Evolutionary conservation across 1,140 invertebrate genomes (phyloP).

Genomic region (Megathymus violae): DNA sequence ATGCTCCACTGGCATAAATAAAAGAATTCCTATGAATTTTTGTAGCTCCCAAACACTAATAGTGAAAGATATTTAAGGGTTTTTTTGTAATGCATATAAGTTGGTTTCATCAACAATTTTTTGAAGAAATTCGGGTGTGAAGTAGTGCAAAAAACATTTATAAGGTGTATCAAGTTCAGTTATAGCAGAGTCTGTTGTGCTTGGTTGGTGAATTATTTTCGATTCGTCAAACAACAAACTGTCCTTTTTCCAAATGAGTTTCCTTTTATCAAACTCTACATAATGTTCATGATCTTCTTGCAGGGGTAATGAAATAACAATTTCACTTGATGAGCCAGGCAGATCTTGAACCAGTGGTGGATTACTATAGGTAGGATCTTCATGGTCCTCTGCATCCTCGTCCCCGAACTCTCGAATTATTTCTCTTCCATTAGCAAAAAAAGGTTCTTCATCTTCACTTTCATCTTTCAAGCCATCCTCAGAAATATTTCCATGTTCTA

Average conservation of each 20-base stretch:
- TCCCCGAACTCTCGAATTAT: constrained; percentile 46
- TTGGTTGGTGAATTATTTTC: constrained; percentile 43
- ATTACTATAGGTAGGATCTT: constrained; percentile 50
- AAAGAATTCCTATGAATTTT: constrained; percentile 46
- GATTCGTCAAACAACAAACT: constrained; percentile 45
- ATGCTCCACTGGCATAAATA: constrained; percentile 46
- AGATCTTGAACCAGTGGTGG: constrained; percentile 51
- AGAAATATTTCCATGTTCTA: constrained; percentile 53
- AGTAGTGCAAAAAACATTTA: constrained; percentile 51
- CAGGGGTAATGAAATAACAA: constrained; percentile 48
- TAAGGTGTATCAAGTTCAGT: constrained; percentile 50
- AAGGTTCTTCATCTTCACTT: constrained; percentile 48
- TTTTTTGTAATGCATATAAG: constrained; percentile 43
- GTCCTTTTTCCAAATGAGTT: constrained; percentile 54
- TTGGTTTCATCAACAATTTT: constrained; percentile 49
- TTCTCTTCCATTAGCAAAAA: constrained; percentile 45
- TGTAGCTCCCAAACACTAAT: constrained; percentile 41
- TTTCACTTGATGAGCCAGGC: constrained; percentile 45
- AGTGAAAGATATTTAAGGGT: constrained; percentile 36
- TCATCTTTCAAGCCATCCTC: constrained; percentile 53
- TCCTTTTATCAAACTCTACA: constrained; percentile 54
- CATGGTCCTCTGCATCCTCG: constrained; percentile 48
- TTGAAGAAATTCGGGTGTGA: constrained; percentile 46
- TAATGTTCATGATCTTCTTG: constrained; percentile 41
- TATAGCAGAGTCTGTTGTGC: constrained; percentile 44